These are phyloP conservation scores for Vesta saturnalis DNA, from an alignment of 2,888 invertebrate species.

Conservation along the genomic window DNA sequence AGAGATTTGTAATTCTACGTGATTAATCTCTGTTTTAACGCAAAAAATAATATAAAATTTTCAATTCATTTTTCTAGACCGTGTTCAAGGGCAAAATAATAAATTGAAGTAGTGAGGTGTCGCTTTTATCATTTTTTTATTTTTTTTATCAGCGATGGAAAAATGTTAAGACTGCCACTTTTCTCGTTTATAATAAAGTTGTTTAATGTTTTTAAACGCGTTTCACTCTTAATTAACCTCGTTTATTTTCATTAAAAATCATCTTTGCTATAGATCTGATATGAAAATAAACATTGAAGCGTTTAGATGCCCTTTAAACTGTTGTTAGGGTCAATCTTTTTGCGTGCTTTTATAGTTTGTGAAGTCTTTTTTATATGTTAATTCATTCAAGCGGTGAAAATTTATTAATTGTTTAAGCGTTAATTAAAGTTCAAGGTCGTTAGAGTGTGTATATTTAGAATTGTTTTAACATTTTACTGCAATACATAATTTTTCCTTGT, in stretches of 20 bases:
- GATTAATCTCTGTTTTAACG: no score
- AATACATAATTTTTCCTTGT: background rate
- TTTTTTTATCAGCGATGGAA: no score
- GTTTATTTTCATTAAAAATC: constrained; percentile 5
- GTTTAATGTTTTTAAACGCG: background rate
- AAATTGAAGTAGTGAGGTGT: no score
- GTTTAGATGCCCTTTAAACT: constrained; percentile 14
- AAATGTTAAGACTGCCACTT: background rate
- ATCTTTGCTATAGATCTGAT: no score
- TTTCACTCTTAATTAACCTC: background rate
- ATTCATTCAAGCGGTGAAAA: background rate
- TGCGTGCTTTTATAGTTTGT: constrained; percentile 6
- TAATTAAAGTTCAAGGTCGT: background rate
- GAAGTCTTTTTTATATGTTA: background rate
- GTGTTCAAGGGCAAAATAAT: no score
- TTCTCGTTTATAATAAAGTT: no score
- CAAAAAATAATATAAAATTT: no score
- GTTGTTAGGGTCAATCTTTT: constrained; percentile 12
- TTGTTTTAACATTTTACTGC: background rate
- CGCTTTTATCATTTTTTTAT: no score
- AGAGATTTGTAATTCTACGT: no score
- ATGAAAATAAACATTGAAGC: no score
- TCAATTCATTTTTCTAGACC: no score
- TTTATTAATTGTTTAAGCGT: background rate
- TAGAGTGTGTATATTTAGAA: background rate